These are phyloP conservation scores for Candoia aspera DNA, from an alignment of 2,113 vertebrate genomes.

Conservation along the genomic window DNA sequence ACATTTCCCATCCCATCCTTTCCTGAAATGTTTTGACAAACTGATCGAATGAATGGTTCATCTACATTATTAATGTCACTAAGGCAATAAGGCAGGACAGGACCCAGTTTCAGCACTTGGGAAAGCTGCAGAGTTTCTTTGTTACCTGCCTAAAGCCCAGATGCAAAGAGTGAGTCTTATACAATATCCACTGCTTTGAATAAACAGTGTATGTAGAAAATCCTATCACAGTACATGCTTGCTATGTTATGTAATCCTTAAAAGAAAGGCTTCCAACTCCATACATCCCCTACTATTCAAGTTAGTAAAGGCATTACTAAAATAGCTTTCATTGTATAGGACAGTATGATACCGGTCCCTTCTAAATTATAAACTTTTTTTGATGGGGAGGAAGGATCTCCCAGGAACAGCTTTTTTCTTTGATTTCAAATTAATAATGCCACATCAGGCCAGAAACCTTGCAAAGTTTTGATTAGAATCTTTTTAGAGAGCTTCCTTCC, in stretches of 20 bases:
- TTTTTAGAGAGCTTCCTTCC: not conserved
- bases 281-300: not conserved
- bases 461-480: not conserved
- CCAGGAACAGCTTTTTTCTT: not conserved
- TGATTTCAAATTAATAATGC: not conserved
- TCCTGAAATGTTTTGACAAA: constrained; percentile 18
- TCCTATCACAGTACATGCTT: not conserved
- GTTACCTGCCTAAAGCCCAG: not conserved
- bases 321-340: not conserved
- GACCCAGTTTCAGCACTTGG: constrained; percentile 16
- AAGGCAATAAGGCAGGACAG: not conserved
- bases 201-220: not conserved
- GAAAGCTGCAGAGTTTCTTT: not conserved
- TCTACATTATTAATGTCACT: constrained; percentile 38
- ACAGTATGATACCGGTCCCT: not conserved
- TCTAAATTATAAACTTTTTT: not conserved
- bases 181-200: not conserved
- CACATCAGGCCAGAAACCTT: not conserved
- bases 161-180: not conserved
- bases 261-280: not conserved
- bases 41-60: constrained; percentile 1
- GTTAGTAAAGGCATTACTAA: not conserved
- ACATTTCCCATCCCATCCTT: not conserved
- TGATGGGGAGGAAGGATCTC: not conserved
- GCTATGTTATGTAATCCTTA: not conserved